These are phyloP conservation scores for Mythimna loreyi DNA, from an alignment of 2,888 invertebrate genomes.

Conservation along the genomic window DNA sequence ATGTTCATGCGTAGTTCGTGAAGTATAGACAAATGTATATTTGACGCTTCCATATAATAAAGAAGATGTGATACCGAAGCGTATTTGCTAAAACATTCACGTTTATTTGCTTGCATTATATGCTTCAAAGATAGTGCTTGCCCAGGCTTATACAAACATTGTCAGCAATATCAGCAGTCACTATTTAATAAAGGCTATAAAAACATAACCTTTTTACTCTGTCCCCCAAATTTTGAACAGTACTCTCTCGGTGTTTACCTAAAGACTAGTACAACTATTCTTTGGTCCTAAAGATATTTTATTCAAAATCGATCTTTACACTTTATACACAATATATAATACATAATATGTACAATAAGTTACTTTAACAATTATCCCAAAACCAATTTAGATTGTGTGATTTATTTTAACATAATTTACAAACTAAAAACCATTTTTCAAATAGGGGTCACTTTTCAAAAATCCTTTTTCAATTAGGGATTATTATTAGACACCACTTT, in stretches of 20 bases:
- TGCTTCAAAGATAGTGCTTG: constrained; percentile 41
- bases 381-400: constrained; percentile 36
- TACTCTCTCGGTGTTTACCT: constrained; percentile 13
- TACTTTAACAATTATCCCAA: constrained; percentile 49
- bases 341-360: constrained; percentile 50
- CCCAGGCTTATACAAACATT: constrained; percentile 48
- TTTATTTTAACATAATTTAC: constrained; percentile 29
- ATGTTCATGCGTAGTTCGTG: constrained; percentile 38
- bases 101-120: constrained; percentile 42
- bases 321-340: constrained; percentile 46
- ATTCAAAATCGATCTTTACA: constrained; percentile 43
- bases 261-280: constrained; percentile 44
- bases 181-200: constrained; percentile 45
- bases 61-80: constrained; percentile 35
- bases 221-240: constrained; percentile 32
- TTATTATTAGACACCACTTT: neutral
- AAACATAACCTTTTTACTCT: constrained; percentile 50
- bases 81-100: constrained; percentile 32
- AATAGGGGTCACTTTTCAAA: constrained; percentile 5
- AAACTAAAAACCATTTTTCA: constrained; percentile 1
- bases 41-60: constrained; percentile 29
- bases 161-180: constrained; percentile 43
- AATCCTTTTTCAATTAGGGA: neutral
- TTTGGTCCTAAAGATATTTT: constrained; percentile 51
- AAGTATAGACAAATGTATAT: constrained; percentile 37